Evolutionary conservation across 2,113 vertebrate species (phyloP).

Genomic region (Cryptomyrus ogoouensis): DNA sequence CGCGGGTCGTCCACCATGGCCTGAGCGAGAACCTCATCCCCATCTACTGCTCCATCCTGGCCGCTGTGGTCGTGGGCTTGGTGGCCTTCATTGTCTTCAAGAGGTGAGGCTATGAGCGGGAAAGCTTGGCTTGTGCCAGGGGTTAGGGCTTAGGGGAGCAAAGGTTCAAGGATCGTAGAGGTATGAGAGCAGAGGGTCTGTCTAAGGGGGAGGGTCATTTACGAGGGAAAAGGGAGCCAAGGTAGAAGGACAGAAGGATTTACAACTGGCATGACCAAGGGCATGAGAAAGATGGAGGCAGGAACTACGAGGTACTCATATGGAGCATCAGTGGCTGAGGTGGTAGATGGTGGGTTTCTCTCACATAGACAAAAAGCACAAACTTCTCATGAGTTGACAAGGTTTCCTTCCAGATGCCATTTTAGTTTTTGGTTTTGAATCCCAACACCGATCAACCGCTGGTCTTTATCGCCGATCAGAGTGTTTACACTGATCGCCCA

Average conservation of each 20-base stretch:
- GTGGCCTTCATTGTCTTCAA: slow-evolving; percentile 90
- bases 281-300: neutral
- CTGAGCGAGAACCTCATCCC: slow-evolving; percentile 89
- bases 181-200: neutral
- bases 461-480: neutral
- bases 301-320: slow-evolving; percentile 32
- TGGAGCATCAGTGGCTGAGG: neutral
- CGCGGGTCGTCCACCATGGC: slow-evolving; percentile 68
- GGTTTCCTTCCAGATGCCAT: neutral
- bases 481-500: neutral
- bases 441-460: neutral
- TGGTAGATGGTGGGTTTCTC: slow-evolving; percentile 31
- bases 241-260: neutral
- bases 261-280: slow-evolving; percentile 1
- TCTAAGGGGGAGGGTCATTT: neutral
- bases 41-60: slow-evolving; percentile 95
- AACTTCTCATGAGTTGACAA: neutral
- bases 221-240: neutral
- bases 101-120: slow-evolving; percentile 62
- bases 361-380: slow-evolving; percentile 21
- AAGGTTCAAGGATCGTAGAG: neutral
- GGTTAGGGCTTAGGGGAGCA: too few relatives aligned
- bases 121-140: neutral
- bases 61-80: slow-evolving; percentile 84
- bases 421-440: neutral